Conservation (phyloP, 1,140 invertebrate genomes). For the Drepana arcuata region DNA sequence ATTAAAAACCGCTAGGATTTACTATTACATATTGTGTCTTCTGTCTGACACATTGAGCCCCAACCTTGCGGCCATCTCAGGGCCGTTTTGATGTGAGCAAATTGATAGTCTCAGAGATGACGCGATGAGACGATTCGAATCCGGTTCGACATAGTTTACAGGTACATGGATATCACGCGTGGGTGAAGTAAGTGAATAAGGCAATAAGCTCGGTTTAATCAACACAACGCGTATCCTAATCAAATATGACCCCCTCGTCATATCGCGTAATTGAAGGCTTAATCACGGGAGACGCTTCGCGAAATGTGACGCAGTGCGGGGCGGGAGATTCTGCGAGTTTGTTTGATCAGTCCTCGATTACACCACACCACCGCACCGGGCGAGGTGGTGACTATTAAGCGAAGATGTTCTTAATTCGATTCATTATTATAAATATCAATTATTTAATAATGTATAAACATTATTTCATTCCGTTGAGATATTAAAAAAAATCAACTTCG, state of each 20-base stretch:
- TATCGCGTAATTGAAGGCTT: slow-evolving; percentile 67
- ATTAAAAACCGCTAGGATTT: no score
- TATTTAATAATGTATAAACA: no score
- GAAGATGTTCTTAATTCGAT: no score
- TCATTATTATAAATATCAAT: no score
- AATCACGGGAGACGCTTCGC: slow-evolving; percentile 56
- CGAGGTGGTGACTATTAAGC: slow-evolving; percentile 30
- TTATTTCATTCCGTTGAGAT: slow-evolving; percentile 1
- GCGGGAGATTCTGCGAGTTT: slow-evolving; percentile 29
- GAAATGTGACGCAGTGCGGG: slow-evolving; percentile 15
- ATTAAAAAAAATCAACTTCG: background rate
- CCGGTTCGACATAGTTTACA: slow-evolving; percentile 29
- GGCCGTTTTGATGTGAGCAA: slow-evolving; percentile 48
- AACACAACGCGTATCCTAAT: slow-evolving; percentile 65
- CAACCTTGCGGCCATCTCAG: slow-evolving; percentile 33
- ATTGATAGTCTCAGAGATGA: slow-evolving; percentile 24
- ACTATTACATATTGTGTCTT: slow-evolving; percentile 9
- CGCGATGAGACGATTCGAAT: slow-evolving; percentile 25
- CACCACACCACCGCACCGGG: slow-evolving; percentile 10
- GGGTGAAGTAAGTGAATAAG: slow-evolving; percentile 50
- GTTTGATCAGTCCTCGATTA: slow-evolving; percentile 55
- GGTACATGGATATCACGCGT: slow-evolving; percentile 23
- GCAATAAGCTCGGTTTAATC: slow-evolving; percentile 67
- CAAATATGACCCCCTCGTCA: slow-evolving; percentile 67
- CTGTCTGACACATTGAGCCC: no score